Conservation (phyloP, 2,797 vertebrate species). For the Cheirogaleus major region DNA sequence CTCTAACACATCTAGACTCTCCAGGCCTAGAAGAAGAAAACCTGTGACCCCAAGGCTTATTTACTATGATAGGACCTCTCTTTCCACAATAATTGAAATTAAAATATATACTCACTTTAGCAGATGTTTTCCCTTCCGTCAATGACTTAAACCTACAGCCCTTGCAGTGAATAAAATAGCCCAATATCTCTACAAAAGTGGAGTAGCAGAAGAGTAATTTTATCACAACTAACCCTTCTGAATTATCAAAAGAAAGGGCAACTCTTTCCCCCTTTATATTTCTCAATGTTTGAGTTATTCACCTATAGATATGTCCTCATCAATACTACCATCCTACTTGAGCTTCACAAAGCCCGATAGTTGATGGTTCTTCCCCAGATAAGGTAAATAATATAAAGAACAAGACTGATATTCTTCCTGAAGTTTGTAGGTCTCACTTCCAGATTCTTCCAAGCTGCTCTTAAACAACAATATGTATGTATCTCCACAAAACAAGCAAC, state of each 20-base stretch:
- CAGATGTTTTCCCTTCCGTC: not conserved
- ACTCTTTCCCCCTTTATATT: not conserved
- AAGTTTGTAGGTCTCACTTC: not conserved
- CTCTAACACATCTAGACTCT: not conserved
- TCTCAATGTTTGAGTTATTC: not conserved
- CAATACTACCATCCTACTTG: not conserved
- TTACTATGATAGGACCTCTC: not conserved
- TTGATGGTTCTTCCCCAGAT: not conserved
- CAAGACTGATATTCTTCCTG: not conserved
- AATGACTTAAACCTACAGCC: not conserved
- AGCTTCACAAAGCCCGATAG: not conserved
- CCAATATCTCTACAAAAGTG: not conserved
- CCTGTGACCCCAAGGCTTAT: not conserved
- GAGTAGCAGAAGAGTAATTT: not conserved
- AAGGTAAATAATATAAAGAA: not conserved
- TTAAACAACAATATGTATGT: not conserved
- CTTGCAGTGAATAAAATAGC: not conserved
- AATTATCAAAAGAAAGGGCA: not conserved
- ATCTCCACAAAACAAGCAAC: slow-evolving; percentile 24
- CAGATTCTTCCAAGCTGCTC: not conserved
- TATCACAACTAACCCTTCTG: not conserved
- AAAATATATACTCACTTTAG: not conserved
- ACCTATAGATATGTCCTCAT: not conserved
- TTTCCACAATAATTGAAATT: not conserved
- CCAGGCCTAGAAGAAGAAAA: not conserved